A percentile compares a stretch with the other conserved stretches of the same genome.
Conservation (phyloP, 2,113 vertebrate species). For the Setophaga petechia region DNA sequence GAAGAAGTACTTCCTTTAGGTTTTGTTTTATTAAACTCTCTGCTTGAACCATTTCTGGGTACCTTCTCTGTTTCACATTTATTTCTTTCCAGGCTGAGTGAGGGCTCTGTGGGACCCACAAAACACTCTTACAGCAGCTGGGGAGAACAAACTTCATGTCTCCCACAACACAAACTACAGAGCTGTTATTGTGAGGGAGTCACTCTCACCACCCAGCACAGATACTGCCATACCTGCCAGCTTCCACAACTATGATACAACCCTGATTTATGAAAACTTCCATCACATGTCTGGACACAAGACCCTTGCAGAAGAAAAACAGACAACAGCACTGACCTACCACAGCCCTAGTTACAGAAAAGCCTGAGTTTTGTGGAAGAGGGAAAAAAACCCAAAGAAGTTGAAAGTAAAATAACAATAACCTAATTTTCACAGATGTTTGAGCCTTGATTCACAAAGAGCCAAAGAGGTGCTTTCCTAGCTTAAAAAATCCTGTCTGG, state of each 20-base stretch:
- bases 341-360: neutral
- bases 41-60: neutral
- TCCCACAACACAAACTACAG: neutral
- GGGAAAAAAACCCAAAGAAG: neutral
- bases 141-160: neutral
- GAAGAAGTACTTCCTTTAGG: constrained; percentile 24
- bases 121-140: neutral
- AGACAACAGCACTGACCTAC: neutral
- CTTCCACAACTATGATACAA: neutral
- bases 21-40: neutral
- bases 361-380: neutral
- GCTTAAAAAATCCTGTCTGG: neutral
- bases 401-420: neutral
- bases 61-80: neutral
- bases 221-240: neutral
- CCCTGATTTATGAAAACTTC: neutral
- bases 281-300: neutral
- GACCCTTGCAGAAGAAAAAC: neutral
- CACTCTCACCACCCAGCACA: neutral
- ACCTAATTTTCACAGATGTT: neutral
- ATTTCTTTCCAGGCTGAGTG: neutral
- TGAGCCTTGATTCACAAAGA: neutral
- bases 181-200: neutral
- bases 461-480: neutral
- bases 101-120: neutral